Base-by-base conservation (phyloP, 1,140 invertebrate species). In the Drosophila elegans region DNA sequence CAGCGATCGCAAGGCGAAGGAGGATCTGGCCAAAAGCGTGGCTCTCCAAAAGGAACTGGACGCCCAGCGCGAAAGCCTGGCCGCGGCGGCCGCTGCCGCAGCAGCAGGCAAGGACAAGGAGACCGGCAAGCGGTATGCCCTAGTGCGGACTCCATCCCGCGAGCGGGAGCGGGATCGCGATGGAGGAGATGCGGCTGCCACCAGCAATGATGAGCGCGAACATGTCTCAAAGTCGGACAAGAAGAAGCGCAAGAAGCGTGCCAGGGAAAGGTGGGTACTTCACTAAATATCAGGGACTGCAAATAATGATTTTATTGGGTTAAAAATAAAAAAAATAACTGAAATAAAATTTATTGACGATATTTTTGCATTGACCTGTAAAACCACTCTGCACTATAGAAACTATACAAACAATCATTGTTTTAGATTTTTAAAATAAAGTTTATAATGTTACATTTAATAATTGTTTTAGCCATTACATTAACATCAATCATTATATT, bases 1-100 rank as follows among this genome's bases (percentile, higher is more conserved):
- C 93, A 95, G 97, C 10, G 96, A 97, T 90, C 94, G 97, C 25
- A 95, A 96, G 89, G 95, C 95, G 2, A 96, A 97, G 85, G 96
- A 97, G 89, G 95, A 96, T 55, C 94, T 96, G 68, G 94, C 95
- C 69, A 93, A 94, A 83, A 93, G 93, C 36, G 93, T 94, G 44
- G 93, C 93, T 29, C 80, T 93, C 29, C 93, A 94, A 92, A 94
- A 92, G 81, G 94, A 94, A 76, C 92, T 93, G 66, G 93, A 94
- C 77, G 81, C 91, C 55, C 84, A 67, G 94, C 80, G 90, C 51
- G 90, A 91, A 3, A 88, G 75, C 68, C 80, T 81, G 27, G 95
- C 90, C 93, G 95, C 92, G 80, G 93, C 63, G 92, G 93, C 77
- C 91, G 92, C 91, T 72, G 90, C 71, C 41, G 67, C 67, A 16